phyloP scores from a whole-genome alignment of 2,113 vertebrate genomes.

The Arvicanthis niloticus region DNA sequence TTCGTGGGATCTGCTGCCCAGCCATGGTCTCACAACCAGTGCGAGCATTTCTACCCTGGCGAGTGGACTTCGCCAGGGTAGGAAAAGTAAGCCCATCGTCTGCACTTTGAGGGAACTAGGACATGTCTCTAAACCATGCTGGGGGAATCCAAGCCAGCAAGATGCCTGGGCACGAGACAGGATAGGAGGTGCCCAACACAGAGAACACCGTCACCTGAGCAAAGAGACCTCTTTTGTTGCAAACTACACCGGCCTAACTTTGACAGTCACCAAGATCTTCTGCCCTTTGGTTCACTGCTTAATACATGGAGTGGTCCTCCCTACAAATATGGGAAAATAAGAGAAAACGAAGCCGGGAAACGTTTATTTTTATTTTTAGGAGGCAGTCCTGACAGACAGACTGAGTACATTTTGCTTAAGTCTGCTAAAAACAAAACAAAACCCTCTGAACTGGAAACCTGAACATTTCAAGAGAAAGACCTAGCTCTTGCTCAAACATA shows the following conservation, averaged over 20 bases:
- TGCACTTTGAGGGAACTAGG: neutral
- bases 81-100: neutral
- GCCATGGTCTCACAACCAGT: neutral
- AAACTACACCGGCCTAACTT: neutral
- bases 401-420: neutral
- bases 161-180: neutral
- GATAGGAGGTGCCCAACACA: accelerated
- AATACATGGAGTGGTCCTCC: neutral
- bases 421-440: neutral
- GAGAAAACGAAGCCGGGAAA: neutral
- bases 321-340: neutral
- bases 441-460: too few relatives aligned
- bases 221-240: neutral
- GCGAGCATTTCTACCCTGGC: too few relatives aligned
- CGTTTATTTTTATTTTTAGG: neutral
- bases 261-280: neutral
- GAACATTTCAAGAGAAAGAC: neutral
- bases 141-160: neutral
- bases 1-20: neutral
- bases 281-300: neutral
- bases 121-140: neutral
- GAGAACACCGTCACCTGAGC: too few relatives aligned
- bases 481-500: neutral
- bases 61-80: neutral
- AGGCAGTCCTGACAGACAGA: neutral